These are phyloP conservation scores for Grapholita molesta DNA, from an alignment of 1,140 invertebrate species.

Conservation along the genomic window DNA sequence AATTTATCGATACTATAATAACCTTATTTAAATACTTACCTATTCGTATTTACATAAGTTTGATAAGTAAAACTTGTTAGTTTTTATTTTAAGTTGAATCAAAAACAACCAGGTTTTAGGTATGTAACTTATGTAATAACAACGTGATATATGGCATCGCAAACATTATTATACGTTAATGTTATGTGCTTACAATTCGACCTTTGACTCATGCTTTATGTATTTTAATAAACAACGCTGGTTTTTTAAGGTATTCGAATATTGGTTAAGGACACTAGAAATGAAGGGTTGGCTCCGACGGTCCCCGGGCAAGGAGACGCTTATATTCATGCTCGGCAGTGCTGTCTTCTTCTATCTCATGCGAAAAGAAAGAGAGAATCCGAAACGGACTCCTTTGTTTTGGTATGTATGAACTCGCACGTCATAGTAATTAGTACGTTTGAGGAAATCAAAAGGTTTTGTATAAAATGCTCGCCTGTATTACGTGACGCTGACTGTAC, in stretches of 20 bases:
- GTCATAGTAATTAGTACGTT: no score
- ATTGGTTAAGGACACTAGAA: constrained; percentile 70
- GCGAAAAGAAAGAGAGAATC: constrained; percentile 65
- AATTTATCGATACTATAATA: no score
- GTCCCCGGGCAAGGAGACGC: constrained; percentile 58
- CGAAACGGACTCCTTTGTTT: constrained; percentile 63
- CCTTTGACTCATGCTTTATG: background rate
- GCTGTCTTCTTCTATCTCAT: constrained; percentile 74
- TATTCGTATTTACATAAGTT: no score
- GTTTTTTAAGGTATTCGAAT: constrained; percentile 68
- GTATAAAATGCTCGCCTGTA: no score
- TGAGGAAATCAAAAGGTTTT: no score
- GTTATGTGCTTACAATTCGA: background rate
- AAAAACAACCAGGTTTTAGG: no score
- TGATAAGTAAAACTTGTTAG: no score
- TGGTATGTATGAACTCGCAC: constrained; percentile 46
- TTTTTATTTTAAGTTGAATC: no score
- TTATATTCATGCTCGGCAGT: constrained; percentile 73
- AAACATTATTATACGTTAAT: background rate
- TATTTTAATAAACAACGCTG: background rate
- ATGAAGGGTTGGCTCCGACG: constrained; percentile 68
- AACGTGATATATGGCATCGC: background rate
- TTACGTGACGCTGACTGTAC: no score
- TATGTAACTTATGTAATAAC: background rate
- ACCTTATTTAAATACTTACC: no score